Percentiles rank a stretch among this genome's conserved stretches.
Conservation (phyloP, 2,113 vertebrate genomes). For the Paradisaea rubra region DNA sequence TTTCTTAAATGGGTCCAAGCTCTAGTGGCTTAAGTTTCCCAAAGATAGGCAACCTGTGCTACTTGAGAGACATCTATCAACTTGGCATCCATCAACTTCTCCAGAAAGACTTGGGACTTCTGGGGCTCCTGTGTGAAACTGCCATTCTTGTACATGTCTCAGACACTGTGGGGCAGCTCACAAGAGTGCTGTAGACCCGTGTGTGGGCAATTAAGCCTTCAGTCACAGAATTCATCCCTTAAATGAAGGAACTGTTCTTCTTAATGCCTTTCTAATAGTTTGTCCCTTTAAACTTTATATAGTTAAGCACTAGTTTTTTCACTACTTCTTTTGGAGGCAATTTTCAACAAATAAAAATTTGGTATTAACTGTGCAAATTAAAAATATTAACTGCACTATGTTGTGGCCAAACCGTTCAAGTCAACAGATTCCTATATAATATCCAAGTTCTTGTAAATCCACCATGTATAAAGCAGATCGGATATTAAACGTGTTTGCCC, state of each 20-base stretch:
- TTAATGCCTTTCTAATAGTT: neutral
- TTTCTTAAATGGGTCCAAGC: neutral
- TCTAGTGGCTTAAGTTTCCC: neutral
- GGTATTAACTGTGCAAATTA: neutral
- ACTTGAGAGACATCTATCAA: neutral
- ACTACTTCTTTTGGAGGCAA: neutral
- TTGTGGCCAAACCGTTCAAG: neutral
- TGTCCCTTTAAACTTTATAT: neutral
- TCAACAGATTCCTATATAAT: neutral
- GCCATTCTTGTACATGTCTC: neutral
- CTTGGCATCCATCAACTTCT: neutral
- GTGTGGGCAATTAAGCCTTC: neutral
- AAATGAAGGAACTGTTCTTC: neutral
- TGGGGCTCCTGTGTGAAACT: neutral
- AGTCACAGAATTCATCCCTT: neutral
- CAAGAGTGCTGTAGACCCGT: neutral
- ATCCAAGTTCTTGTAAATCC: neutral
- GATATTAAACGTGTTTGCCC: neutral
- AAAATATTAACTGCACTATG: neutral
- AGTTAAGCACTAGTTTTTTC: neutral
- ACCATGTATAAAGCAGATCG: neutral
- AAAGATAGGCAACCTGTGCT: neutral
- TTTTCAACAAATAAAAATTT: neutral
- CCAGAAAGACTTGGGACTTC: neutral
- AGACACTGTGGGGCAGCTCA: neutral